A percentile compares a stretch with the other conserved stretches of the same genome.
Evolutionary conservation across 2,888 invertebrate species (phyloP).

Genomic region (Dryococelus australis): DNA sequence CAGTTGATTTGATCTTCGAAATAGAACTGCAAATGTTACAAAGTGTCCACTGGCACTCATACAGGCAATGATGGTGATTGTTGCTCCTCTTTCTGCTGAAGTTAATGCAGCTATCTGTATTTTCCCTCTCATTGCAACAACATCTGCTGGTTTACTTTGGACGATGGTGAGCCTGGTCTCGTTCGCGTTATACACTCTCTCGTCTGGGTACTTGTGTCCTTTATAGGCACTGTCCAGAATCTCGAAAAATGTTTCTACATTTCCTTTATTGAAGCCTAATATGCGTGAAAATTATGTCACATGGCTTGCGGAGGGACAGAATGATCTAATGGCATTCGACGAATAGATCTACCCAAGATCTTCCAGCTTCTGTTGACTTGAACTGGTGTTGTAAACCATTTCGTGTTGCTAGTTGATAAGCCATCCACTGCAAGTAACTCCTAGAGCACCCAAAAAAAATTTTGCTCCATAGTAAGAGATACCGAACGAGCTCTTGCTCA

Average conservation of each 20-base stretch:
- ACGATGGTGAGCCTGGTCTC: too few relatives aligned
- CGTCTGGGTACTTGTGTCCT: too few relatives aligned
- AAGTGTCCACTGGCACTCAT: conserved; percentile 34
- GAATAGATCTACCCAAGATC: background rate
- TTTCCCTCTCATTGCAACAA: conserved; percentile 22
- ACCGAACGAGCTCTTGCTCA: background rate
- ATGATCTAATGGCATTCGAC: background rate
- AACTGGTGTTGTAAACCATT: background rate
- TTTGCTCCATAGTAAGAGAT: conserved; percentile 7
- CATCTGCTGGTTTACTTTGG: too few relatives aligned
- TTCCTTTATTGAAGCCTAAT: conserved; percentile 33
- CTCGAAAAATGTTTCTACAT: conserved; percentile 25
- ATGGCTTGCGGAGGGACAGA: background rate
- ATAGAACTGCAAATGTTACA: conserved; percentile 27
- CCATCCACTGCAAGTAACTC: background rate
- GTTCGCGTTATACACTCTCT: too few relatives aligned
- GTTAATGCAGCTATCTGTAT: conserved; percentile 30
- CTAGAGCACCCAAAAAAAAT: background rate
- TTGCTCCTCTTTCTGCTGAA: conserved; percentile 29
- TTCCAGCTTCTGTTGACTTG: background rate
- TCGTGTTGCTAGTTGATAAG: conserved; percentile 21
- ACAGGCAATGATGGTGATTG: conserved; percentile 26
- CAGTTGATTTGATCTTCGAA: conserved; percentile 22
- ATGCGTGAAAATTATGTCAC: conserved; percentile 26
- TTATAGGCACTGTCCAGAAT: background rate